Evolutionary conservation across 2,888 invertebrate genomes (phyloP).

Genomic region (Opisthograptis luteolata): DNA sequence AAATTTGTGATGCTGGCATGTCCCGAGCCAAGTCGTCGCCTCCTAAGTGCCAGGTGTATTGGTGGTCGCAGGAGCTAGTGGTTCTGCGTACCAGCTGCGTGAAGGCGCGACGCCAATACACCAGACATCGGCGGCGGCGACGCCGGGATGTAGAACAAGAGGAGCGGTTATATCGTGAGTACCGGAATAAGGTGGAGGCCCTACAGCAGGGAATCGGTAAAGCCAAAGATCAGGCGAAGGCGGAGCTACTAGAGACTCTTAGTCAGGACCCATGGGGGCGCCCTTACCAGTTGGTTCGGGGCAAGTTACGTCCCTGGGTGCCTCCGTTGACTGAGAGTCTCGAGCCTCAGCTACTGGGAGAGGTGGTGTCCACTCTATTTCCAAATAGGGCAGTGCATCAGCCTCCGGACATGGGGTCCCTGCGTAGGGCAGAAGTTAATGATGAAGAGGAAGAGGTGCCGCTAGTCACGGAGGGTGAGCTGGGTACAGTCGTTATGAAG

Average conservation of each 20-base stretch:
- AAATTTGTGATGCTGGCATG: constrained; percentile 7
- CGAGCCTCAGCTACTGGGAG: not conserved
- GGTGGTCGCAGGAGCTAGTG: constrained; percentile 14
- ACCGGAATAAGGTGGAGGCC: not conserved
- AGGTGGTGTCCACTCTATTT: not conserved
- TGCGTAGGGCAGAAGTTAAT: not conserved
- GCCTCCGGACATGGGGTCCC: not conserved
- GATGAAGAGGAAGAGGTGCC: not conserved
- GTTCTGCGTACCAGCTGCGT: not conserved
- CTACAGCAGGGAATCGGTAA: not conserved
- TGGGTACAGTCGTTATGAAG: not conserved
- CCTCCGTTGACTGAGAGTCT: constrained; percentile 12
- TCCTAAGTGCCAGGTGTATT: constrained; percentile 3
- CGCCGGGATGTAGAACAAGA: not conserved
- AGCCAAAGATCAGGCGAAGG: not conserved
- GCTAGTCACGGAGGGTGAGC: not conserved
- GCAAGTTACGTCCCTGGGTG: constrained; percentile 9
- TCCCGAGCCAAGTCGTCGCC: not conserved
- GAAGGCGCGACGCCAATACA: constrained; percentile 5
- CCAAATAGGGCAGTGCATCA: not conserved
- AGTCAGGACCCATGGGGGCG: constrained; percentile 3
- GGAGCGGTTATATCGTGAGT: not conserved
- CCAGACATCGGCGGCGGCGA: constrained; percentile 2
- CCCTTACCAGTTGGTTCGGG: constrained; percentile 5
- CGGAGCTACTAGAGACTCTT: not conserved